Evolutionary conservation across 2,888 invertebrate genomes (phyloP).

Genomic region (Latrodectus elegans): DNA sequence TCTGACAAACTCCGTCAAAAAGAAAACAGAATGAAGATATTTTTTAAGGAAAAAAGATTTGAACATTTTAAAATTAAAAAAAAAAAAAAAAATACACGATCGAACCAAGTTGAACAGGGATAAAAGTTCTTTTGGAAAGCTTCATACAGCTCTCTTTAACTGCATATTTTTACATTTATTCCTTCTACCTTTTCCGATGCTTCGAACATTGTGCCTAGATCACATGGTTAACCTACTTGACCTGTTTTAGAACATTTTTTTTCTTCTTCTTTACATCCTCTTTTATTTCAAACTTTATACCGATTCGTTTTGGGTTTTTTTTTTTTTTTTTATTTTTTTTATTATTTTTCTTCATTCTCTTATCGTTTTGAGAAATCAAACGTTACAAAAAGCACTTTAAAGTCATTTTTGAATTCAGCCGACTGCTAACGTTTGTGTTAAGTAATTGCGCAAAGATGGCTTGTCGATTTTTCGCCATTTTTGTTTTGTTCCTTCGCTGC

Average conservation of each 20-base stretch:
- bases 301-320: not conserved
- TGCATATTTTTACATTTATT: conserved; percentile 48
- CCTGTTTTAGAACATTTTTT: conserved; percentile 1
- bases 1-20: conserved; percentile 1
- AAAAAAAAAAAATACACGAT: conserved; percentile 1
- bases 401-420: not conserved
- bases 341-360: not conserved
- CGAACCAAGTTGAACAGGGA: conserved; percentile 21
- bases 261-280: not conserved
- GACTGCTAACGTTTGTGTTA: not conserved
- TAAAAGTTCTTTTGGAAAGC: conserved; percentile 17
- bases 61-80: conserved; percentile 3
- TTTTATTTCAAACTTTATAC: not conserved
- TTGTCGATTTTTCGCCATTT: not conserved
- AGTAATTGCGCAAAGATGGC: not conserved
- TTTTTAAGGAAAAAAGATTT: not conserved
- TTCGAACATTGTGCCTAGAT: conserved; percentile 1
- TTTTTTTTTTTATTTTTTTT: too few species aligned
- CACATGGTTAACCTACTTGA: conserved; percentile 1
- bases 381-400: not conserved
- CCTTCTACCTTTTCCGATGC: conserved; percentile 15
- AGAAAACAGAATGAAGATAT: conserved; percentile 5
- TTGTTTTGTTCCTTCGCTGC: not conserved
- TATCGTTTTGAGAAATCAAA: not conserved
- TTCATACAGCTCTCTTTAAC: conserved; percentile 23